Percentiles rank a stretch among this genome's conserved stretches.
phyloP scores from a whole-genome alignment of 1,140 invertebrate species.

The Asobara japonica region DNA sequence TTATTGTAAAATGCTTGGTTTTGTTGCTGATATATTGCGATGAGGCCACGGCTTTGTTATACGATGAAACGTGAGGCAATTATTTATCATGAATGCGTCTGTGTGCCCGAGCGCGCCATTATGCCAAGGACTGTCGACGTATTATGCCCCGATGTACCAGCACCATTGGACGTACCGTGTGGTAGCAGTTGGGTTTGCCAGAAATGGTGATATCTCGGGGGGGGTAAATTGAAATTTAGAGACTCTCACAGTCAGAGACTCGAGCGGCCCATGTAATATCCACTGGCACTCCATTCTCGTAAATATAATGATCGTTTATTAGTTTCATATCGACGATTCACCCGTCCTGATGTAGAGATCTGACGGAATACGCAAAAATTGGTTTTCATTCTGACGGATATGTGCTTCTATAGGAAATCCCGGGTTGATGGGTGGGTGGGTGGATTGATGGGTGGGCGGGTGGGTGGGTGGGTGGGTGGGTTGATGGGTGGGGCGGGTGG shows the following conservation, averaged over 20 bases:
- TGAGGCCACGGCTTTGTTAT: not conserved
- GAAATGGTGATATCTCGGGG: not conserved
- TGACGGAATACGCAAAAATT: not conserved
- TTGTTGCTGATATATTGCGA: not conserved
- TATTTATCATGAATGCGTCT: constrained; percentile 11
- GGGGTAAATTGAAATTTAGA: constrained; percentile 6
- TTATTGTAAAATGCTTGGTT: not conserved
- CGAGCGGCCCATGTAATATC: not conserved
- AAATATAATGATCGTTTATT: not conserved
- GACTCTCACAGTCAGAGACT: not conserved
- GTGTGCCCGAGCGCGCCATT: constrained; percentile 1
- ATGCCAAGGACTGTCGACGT: constrained; percentile 10
- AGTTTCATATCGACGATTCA: not conserved
- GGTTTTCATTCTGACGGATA: not conserved
- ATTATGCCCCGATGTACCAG: constrained; percentile 15
- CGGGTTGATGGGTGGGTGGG: too few relatives aligned
- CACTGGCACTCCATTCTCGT: not conserved
- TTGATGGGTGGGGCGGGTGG: too few relatives aligned
- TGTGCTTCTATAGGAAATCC: not conserved
- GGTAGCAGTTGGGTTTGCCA: constrained; percentile 19
- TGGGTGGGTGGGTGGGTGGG: too few relatives aligned
- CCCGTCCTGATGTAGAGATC: not conserved
- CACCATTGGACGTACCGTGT: constrained; percentile 14
- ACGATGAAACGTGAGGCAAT: not conserved
- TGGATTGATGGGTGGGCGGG: too few relatives aligned